Evolutionary conservation across 2,797 vertebrate species (phyloP).

Genomic region (Enteromius unitaeniatus): DNA sequence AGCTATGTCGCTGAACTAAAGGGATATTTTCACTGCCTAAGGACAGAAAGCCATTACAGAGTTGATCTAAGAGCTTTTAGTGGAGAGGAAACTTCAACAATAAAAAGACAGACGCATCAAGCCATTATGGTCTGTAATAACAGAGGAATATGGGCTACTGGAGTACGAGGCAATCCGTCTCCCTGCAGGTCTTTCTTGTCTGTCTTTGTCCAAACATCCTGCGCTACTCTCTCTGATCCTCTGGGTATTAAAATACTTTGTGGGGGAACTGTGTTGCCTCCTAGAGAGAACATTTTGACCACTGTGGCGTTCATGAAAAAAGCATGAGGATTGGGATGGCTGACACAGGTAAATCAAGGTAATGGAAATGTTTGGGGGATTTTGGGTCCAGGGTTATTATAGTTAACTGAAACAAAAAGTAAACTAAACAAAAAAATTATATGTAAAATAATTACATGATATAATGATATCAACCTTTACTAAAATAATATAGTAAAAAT

Average conservation of each 20-base stretch:
- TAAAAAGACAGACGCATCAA: conserved; percentile 49
- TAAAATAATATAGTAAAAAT: neutral
- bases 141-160: conserved; percentile 50
- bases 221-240: conserved; percentile 4
- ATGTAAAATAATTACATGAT: too few relatives aligned
- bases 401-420: neutral
- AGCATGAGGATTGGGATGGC: neutral
- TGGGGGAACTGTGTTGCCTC: neutral
- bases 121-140: conserved; percentile 45
- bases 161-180: conserved; percentile 28
- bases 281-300: neutral
- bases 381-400: neutral
- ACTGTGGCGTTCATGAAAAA: conserved; percentile 11
- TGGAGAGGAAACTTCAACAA: conserved; percentile 36
- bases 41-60: conserved; percentile 42
- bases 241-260: conserved; percentile 14
- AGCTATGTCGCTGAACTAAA: conserved; percentile 42
- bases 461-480: too few relatives aligned
- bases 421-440: neutral
- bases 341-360: conserved; percentile 21
- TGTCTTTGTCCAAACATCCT: conserved; percentile 53
- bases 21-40: conserved; percentile 39
- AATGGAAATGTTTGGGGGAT: neutral
- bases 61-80: conserved; percentile 42
- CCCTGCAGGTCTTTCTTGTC: neutral